phyloP scores from a whole-genome alignment of 2,797 vertebrate genomes.

The Sciurus vulgaris region DNA sequence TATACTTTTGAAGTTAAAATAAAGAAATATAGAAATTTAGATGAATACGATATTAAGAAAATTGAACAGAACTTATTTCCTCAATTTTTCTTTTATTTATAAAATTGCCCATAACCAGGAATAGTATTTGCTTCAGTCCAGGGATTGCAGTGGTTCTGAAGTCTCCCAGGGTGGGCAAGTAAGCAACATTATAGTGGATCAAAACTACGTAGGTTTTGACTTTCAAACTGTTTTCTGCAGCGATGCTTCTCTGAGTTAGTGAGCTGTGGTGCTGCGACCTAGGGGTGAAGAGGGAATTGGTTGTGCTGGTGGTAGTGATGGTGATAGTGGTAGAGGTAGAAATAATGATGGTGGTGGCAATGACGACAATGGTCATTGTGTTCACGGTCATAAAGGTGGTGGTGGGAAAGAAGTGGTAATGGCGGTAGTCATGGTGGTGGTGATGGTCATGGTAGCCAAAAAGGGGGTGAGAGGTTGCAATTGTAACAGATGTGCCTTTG shows the following conservation, averaged over 20 bases:
- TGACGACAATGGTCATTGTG: neutral
- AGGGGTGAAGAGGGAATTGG: neutral
- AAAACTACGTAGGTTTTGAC: neutral
- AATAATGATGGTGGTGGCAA: neutral
- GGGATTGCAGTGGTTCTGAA: neutral
- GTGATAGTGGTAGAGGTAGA: neutral
- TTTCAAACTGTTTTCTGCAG: neutral
- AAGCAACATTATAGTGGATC: neutral
- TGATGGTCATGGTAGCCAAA: too few relatives aligned
- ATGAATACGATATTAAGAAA: neutral
- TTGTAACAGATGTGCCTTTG: neutral
- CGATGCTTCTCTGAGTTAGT: neutral
- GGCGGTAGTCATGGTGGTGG: neutral
- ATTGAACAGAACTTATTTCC: neutral
- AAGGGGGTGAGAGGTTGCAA: too few relatives aligned
- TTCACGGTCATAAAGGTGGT: neutral
- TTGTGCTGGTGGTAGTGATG: neutral
- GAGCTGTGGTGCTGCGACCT: neutral
- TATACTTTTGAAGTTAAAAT: neutral
- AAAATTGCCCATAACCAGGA: neutral
- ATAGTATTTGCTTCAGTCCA: neutral
- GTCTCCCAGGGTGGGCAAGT: neutral
- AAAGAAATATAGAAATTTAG: neutral
- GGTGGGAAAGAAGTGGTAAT: too few relatives aligned
- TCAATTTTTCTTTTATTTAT: constrained; percentile 1